Evolutionary conservation across 2,888 invertebrate genomes (phyloP), one percentile per base, ranked within the genome.

Genomic region (Mythimna pallens): DNA sequence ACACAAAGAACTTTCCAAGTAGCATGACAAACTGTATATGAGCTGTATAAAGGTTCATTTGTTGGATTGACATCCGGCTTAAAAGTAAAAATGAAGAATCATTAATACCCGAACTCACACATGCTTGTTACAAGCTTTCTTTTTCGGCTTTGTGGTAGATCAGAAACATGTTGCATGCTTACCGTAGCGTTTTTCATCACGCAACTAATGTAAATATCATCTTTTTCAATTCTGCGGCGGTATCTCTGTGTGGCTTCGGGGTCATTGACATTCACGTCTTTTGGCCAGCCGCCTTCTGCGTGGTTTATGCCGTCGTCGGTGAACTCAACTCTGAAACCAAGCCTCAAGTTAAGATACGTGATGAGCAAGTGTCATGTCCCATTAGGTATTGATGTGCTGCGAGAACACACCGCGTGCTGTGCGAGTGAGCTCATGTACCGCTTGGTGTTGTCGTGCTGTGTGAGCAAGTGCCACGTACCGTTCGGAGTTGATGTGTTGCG

Each of bases 251-350:
- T 73, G n/a, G 81, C 67, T 22, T 82, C 81, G 6, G 75, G 79
- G 62, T 82, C 81, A 17, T 65, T 25, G 34, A 66, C 4, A 55
- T 82, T 73, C 17, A 97, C 96, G 85, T 98, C 98, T 84, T 97
- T 97, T 0, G 98, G 98, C 98, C 98, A 98, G 4, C 98, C 98
- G 52, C 98, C 98, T 89, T 98, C 98, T 10, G 96, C 96, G 91
- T 98, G 98, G 85, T 97, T 97, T 84, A 97, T 96, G 4, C 98
- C 98, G 20, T 94, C 93, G 0, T 84, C 88, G 9, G 95, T 90
- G 87, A 96, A 97, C 76, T 97, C 97, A 30, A 97, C 97, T 74
- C 97, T 97, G 88, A 30, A 73, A 57, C 55, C 40, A 34, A 57
- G 20, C 20, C 8, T 10, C 22, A 30, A 43, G 22, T 62, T 54